These are phyloP conservation scores for Dreissena polymorpha DNA, from an alignment of 1,140 invertebrate genomes.

Conservation along the genomic window DNA sequence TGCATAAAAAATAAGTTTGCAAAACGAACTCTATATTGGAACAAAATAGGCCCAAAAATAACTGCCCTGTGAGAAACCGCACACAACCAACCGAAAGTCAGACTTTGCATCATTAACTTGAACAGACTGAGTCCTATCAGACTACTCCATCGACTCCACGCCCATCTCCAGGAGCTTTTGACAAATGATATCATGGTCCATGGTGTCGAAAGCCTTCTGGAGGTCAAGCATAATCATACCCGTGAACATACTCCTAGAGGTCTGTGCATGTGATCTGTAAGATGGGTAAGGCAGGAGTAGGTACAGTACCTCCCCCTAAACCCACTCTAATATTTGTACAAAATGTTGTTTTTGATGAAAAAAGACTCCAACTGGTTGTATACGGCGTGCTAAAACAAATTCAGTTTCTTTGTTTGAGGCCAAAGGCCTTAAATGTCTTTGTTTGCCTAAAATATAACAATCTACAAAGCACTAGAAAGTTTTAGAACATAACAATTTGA, in stretches of 20 bases:
- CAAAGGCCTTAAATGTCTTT: no score
- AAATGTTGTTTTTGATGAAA: background rate
- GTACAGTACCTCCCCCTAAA: background rate
- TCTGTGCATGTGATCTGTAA: background rate
- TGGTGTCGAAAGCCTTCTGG: slow-evolving; percentile 3
- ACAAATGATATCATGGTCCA: slow-evolving; percentile 3
- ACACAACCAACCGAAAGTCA: background rate
- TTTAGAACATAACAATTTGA: no score
- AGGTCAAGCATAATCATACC: slow-evolving; percentile 30
- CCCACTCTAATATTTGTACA: background rate
- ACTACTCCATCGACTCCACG: no score
- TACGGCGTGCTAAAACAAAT: background rate
- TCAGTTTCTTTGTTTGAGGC: no score
- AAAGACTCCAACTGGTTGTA: slow-evolving; percentile 2
- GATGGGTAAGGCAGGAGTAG: slow-evolving; percentile 1
- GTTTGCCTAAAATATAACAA: no score
- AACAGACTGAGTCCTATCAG: background rate
- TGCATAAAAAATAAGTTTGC: slow-evolving; percentile 14
- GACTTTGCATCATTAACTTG: background rate
- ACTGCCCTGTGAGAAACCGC: background rate
- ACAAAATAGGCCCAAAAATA: slow-evolving; percentile 1
- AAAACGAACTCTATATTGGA: slow-evolving; percentile 1
- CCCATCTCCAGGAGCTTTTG: slow-evolving; percentile 6
- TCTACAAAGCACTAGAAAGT: no score
- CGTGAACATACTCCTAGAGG: background rate